Evolutionary conservation across 2,797 vertebrate genomes (phyloP).

Genomic region (Clamator glandarius): DNA sequence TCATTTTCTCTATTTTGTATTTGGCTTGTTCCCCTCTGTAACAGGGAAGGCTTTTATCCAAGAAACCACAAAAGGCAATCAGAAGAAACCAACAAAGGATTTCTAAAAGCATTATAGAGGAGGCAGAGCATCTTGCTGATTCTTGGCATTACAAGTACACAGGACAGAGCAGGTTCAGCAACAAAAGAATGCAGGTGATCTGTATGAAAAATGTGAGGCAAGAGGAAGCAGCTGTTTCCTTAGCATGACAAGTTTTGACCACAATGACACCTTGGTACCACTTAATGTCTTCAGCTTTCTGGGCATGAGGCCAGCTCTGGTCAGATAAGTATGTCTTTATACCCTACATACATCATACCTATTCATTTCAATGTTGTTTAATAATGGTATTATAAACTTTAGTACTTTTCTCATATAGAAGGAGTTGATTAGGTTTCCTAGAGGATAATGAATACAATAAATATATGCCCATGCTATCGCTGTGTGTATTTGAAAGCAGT

Average conservation of each 20-base stretch:
- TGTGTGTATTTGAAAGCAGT: not conserved
- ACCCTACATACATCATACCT: not conserved
- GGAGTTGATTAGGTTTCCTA: conserved; percentile 33
- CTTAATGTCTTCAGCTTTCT: not conserved
- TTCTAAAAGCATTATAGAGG: not conserved
- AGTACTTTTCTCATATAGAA: not conserved
- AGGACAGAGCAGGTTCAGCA: not conserved
- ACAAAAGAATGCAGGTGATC: not conserved
- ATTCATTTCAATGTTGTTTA: conserved; percentile 5
- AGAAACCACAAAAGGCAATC: not conserved
- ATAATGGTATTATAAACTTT: not conserved
- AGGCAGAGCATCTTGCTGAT: not conserved
- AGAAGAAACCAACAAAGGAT: not conserved
- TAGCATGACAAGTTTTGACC: not conserved
- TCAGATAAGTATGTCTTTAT: not conserved
- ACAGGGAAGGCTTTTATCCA: not conserved
- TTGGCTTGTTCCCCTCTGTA: not conserved
- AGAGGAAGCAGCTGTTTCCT: not conserved
- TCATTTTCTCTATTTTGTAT: not conserved
- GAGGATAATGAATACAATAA: conserved; percentile 41
- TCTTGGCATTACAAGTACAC: not conserved
- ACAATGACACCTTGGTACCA: not conserved
- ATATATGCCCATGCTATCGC: not conserved
- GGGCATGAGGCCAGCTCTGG: not conserved
- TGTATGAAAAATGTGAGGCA: not conserved